Conservation (phyloP, 2,797 vertebrate genomes). For the Bradypodion ventrale region DNA sequence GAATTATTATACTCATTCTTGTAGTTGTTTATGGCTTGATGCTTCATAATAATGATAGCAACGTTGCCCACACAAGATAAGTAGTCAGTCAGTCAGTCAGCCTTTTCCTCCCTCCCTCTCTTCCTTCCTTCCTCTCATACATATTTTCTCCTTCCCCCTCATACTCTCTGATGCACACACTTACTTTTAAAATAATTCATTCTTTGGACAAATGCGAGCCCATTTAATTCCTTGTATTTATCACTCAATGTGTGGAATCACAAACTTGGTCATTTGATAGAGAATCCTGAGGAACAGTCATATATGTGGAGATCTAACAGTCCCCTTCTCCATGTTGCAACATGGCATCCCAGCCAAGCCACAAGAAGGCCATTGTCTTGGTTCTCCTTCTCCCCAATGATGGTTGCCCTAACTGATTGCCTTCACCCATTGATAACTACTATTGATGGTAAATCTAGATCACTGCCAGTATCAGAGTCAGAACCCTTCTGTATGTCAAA, state of each 20-base stretch:
- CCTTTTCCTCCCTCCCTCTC: background rate
- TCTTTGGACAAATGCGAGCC: background rate
- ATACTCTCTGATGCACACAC: too few species aligned
- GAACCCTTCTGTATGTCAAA: too few species aligned
- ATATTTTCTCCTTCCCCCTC: too few species aligned
- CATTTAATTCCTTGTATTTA: background rate
- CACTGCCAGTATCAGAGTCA: too few species aligned
- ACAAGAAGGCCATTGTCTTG: background rate
- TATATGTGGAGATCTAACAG: background rate
- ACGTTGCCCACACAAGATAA: background rate
- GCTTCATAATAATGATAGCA: background rate
- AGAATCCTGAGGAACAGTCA: background rate
- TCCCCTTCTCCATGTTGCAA: background rate
- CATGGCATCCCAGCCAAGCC: background rate
- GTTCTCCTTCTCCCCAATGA: background rate
- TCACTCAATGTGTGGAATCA: background rate
- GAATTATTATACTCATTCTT: background rate
- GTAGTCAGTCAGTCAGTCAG: background rate
- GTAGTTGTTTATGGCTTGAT: background rate
- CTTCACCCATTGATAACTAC: too few species aligned
- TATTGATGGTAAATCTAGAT: too few species aligned
- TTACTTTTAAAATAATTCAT: background rate
- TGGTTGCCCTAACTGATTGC: background rate
- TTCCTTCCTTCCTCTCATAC: background rate
- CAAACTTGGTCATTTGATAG: background rate